Evolutionary conservation across 1,140 invertebrate species (phyloP).

Genomic region (Oryctes rhinoceros): DNA sequence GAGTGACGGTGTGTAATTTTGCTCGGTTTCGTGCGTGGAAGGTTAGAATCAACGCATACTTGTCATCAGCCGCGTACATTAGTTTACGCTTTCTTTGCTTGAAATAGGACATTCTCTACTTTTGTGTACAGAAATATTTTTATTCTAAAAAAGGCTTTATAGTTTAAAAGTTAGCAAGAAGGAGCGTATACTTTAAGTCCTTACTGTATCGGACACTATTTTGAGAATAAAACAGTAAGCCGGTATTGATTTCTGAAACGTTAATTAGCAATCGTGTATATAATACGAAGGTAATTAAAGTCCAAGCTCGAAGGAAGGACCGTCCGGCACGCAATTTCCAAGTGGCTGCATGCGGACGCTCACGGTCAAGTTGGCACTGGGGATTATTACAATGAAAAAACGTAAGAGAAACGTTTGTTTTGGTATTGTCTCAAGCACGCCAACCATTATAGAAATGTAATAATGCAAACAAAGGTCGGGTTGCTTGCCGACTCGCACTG

Average conservation of each 20-base stretch:
- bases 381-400: slow-evolving; percentile 31
- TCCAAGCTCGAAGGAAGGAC: neutral
- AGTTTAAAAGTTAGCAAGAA: no score
- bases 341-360: slow-evolving; percentile 25
- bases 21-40: no score
- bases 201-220: no score
- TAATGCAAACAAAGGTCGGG: slow-evolving; percentile 34
- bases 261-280: slow-evolving; percentile 17
- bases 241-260: neutral
- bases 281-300: slow-evolving; percentile 9
- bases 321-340: slow-evolving; percentile 6
- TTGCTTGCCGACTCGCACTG: neutral
- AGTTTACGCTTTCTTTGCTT: no score
- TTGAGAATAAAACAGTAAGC: neutral
- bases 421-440: slow-evolving; percentile 29
- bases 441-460: slow-evolving; percentile 33
- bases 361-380: slow-evolving; percentile 29
- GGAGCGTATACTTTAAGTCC: no score
- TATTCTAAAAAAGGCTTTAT: no score
- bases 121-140: no score
- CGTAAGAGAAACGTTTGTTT: slow-evolving; percentile 31
- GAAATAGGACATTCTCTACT: no score
- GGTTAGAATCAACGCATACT: no score
- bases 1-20: no score
- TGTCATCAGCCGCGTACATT: no score